phyloP scores from a whole-genome alignment of 2,797 vertebrate genomes.

The Peromyscus aztecus region DNA sequence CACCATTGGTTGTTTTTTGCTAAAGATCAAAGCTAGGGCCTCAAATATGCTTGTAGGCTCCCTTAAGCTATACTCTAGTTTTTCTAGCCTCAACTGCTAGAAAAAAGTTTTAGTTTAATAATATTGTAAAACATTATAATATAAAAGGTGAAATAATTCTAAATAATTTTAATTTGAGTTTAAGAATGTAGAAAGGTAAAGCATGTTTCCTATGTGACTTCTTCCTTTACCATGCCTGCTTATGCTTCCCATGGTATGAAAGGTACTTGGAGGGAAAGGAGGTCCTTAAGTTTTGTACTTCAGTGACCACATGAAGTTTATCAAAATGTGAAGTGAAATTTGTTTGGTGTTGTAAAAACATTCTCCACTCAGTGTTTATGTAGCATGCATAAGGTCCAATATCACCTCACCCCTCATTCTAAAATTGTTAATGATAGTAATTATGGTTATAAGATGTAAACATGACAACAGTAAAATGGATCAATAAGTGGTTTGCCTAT shows the following conservation, averaged over 20 bases:
- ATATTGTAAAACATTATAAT: not conserved
- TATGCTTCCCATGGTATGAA: constrained; percentile 12
- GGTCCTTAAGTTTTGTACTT: constrained; percentile 47
- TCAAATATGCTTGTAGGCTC: not conserved
- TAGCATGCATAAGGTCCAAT: not conserved
- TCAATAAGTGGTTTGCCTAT: constrained; percentile 21
- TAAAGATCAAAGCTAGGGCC: not conserved
- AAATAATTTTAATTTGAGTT: not conserved
- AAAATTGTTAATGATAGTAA: not conserved
- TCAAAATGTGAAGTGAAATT: not conserved
- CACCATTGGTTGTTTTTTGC: not conserved
- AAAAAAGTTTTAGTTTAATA: not conserved
- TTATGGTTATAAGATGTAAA: constrained; percentile 45
- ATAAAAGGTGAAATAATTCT: not conserved
- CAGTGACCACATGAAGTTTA: not conserved
- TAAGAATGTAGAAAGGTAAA: not conserved
- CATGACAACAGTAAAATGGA: not conserved
- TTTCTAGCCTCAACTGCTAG: not conserved
- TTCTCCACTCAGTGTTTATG: not conserved
- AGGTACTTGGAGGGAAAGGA: not conserved
- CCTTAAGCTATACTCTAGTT: not conserved
- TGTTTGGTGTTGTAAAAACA: constrained; percentile 39
- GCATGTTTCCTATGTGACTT: constrained; percentile 18
- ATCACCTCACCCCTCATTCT: not conserved
- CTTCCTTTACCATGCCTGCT: not conserved